Conservation (phyloP, 2,113 vertebrate species). For the Gorsachius goisagi region DNA sequence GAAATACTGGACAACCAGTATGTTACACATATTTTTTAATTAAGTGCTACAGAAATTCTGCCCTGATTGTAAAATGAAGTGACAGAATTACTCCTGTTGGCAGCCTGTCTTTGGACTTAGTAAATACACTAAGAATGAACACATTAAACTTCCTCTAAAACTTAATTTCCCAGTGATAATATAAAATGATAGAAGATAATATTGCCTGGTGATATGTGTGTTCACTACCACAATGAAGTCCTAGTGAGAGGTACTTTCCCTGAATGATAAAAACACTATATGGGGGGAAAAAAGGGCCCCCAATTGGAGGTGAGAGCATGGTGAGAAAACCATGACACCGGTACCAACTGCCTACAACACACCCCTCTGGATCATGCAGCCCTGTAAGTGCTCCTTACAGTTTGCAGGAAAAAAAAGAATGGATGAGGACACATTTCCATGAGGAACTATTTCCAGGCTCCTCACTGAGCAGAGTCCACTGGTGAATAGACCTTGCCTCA, state of each 20-base stretch:
- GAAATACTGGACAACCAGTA: not conserved
- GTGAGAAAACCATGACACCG: not conserved
- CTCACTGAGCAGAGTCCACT: not conserved
- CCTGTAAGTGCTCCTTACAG: not conserved
- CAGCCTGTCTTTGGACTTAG: not conserved
- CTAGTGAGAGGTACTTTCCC: not conserved
- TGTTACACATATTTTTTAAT: not conserved
- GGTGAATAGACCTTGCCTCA: not conserved
- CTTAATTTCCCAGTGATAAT: not conserved
- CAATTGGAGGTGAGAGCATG: not conserved
- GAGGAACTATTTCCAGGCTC: not conserved
- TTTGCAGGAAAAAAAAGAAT: not conserved
- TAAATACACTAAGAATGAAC: not conserved
- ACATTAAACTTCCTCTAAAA: not conserved
- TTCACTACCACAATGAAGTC: not conserved
- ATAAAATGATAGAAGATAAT: not conserved
- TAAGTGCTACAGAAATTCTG: not conserved
- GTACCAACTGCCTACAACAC: not conserved
- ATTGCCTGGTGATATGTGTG: not conserved
- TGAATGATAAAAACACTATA: not conserved
- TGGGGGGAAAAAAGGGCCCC: not conserved
- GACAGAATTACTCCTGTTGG: not conserved
- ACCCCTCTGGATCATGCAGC: not conserved
- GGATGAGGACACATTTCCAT: not conserved
- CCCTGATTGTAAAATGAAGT: not conserved